Percentiles rank a stretch among this genome's conserved stretches.
phyloP scores from a whole-genome alignment of 2,113 vertebrate species.

The Corydoras sp. region DNA sequence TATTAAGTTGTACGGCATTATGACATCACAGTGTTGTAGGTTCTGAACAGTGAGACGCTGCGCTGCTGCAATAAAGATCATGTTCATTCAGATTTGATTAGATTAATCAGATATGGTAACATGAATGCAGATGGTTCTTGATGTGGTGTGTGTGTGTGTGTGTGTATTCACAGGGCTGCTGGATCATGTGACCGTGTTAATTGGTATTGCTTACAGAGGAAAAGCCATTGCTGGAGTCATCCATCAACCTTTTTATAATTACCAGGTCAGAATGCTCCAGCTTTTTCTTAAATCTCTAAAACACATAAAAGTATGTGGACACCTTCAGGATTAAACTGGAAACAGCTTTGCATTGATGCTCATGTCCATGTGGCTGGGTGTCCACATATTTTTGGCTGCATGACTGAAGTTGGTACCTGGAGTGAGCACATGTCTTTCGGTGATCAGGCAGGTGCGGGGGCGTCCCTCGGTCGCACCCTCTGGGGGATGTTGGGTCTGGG shows the following conservation, averaged over 20 bases:
- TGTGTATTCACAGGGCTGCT: conserved; percentile 75
- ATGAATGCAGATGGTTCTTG: conserved; percentile 1
- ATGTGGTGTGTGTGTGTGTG: background rate
- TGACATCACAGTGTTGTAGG: too few relatives aligned
- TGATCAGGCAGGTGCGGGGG: conserved; percentile 72
- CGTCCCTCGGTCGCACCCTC: conserved; percentile 81
- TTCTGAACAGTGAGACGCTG: too few relatives aligned
- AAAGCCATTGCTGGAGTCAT: conserved; percentile 94
- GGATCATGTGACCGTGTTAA: conserved; percentile 93
- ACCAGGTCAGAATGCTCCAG: conserved; percentile 74
- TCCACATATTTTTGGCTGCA: background rate
- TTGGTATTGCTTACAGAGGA: conserved; percentile 88
- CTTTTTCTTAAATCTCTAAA: background rate
- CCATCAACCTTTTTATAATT: conserved; percentile 97
- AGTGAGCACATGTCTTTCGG: background rate
- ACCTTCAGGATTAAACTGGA: too few relatives aligned
- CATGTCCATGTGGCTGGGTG: too few relatives aligned
- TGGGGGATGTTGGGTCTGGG: conserved; percentile 89
- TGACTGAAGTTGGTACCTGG: background rate
- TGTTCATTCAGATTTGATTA: background rate
- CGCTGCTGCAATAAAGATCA: too few relatives aligned
- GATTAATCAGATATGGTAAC: too few relatives aligned
- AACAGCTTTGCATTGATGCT: too few relatives aligned
- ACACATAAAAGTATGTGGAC: background rate
- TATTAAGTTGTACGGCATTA: too few relatives aligned